These are phyloP conservation scores for Rattus rattus DNA, from an alignment of 2,113 vertebrate genomes.

Conservation along the genomic window DNA sequence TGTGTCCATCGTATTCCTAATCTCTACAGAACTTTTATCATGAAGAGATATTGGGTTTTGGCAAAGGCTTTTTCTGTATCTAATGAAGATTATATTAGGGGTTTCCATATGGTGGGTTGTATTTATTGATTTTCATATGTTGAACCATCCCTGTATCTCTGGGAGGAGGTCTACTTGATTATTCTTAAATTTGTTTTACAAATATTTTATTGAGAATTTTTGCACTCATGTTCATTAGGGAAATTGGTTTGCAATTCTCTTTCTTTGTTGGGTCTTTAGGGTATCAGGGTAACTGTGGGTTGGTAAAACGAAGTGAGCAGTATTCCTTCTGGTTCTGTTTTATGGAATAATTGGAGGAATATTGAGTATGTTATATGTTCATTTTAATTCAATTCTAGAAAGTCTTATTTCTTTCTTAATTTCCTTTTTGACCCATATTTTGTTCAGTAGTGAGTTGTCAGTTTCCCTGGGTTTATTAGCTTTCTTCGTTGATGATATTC, in stretches of 20 bases:
- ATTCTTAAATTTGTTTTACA: not conserved
- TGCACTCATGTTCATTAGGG: not conserved
- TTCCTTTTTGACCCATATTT: not conserved
- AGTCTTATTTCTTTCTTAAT: not conserved
- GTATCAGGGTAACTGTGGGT: not conserved
- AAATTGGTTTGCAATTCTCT: not conserved
- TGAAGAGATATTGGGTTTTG: not conserved
- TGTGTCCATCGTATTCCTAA: not conserved
- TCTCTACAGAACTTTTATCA: not conserved
- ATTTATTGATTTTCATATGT: not conserved
- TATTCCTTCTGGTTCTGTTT: not conserved
- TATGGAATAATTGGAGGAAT: not conserved
- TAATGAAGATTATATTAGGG: not conserved
- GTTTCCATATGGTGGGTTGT: not conserved
- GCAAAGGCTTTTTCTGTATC: not conserved
- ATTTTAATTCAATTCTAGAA: not conserved
- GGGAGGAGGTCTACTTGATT: not conserved
- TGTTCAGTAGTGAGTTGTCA: not conserved
- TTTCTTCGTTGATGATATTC: not conserved
- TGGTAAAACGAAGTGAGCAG: not conserved
- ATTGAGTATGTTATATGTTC: not conserved
- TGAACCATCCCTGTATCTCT: not conserved
- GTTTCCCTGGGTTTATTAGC: not conserved
- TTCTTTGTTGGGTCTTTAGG: not conserved
- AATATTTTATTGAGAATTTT: not conserved